A percentile compares a stretch with the other conserved stretches of the same genome.
phyloP scores from a whole-genome alignment of 2,113 vertebrate species.

The Chroicocephalus ridibundus region DNA sequence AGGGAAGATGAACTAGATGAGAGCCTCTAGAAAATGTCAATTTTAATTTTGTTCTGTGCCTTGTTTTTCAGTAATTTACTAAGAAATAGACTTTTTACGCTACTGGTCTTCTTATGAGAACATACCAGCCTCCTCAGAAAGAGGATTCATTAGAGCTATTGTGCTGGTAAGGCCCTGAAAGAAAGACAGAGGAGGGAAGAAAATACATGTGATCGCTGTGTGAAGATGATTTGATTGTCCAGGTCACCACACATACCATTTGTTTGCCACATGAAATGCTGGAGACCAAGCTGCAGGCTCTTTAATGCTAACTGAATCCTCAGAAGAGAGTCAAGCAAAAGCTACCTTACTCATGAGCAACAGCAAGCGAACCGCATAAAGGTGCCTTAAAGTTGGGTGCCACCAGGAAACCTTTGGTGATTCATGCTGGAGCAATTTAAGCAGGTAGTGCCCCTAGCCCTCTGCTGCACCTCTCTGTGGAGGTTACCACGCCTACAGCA shows the following conservation, averaged over 20 bases:
- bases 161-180: not conserved
- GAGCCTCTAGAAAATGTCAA: not conserved
- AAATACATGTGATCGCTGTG: not conserved
- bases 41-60: not conserved
- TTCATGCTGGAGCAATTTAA: not conserved
- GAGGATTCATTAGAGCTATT: not conserved
- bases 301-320: not conserved
- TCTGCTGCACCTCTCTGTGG: not conserved
- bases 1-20: not conserved
- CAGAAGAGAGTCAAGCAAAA: not conserved
- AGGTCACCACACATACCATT: not conserved
- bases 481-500: not conserved
- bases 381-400: not conserved
- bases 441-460: not conserved
- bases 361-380: not conserved
- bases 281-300: not conserved
- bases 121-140: not conserved
- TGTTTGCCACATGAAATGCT: not conserved
- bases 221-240: not conserved
- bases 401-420: not conserved
- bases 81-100: not conserved
- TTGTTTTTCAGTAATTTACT: not conserved
- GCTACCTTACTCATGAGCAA: not conserved
- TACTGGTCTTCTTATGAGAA: not conserved
- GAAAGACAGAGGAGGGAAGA: not conserved